Conservation (phyloP, 2,797 vertebrate species). For the Yasuhikotakia modesta region DNA sequence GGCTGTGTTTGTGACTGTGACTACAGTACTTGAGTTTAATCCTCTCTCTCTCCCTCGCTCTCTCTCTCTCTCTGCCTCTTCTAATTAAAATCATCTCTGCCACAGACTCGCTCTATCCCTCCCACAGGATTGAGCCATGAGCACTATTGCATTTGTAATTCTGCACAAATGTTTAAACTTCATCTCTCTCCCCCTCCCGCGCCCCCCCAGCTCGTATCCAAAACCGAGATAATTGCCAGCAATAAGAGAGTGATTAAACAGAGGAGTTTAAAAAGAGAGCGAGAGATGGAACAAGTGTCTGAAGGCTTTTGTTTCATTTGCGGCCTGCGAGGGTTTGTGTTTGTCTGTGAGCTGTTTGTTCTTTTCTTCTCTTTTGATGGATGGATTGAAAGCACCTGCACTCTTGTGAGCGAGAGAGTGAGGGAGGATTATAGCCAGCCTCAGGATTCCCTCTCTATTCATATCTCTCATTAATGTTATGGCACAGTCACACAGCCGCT, state of each 20-base stretch:
- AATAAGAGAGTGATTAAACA: conserved; percentile 63
- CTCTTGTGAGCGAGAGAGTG: conserved; percentile 48
- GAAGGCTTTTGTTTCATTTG: conserved; percentile 63
- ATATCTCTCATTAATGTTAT: conserved; percentile 60
- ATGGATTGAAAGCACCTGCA: conserved; percentile 57
- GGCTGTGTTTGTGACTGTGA: conserved; percentile 78
- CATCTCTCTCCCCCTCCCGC: conserved; percentile 57
- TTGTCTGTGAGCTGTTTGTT: conserved; percentile 56
- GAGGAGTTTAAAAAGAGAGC: conserved; percentile 45
- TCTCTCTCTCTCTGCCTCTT: conserved; percentile 57
- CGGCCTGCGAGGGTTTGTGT: conserved; percentile 51
- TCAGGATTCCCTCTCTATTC: conserved; percentile 58
- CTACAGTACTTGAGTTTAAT: conserved; percentile 81
- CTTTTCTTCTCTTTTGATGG: conserved; percentile 52
- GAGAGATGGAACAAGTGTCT: conserved; percentile 47
- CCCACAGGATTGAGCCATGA: conserved; percentile 81
- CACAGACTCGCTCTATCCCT: conserved; percentile 80
- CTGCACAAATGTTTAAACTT: conserved; percentile 81
- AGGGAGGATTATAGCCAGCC: conserved; percentile 59
- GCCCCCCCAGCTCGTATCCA: conserved; percentile 55
- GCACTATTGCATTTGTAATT: conserved; percentile 85
- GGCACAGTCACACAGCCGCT: conserved; percentile 49
- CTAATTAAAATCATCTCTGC: conserved; percentile 71
- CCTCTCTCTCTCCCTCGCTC: conserved; percentile 75
- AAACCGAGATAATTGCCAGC: conserved; percentile 60